Evolutionary conservation across 1,140 invertebrate genomes (phyloP).

Genomic region (Ceratina australensis): DNA sequence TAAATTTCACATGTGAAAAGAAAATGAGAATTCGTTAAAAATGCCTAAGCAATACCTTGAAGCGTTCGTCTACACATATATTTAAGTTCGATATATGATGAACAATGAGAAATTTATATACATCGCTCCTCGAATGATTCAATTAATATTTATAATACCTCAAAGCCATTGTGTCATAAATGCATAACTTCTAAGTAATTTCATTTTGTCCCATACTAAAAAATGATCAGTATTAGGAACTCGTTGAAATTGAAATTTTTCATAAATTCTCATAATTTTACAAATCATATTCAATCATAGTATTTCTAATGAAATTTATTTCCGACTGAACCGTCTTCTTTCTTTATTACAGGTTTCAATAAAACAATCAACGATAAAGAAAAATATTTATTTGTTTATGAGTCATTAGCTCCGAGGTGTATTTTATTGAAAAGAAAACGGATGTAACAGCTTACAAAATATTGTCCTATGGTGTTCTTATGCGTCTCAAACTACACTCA

Average conservation of each 20-base stretch:
- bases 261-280: neutral
- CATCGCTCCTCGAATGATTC: constrained; percentile 19
- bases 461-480: constrained; percentile 17
- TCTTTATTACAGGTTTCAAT: neutral
- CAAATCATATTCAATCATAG: no score
- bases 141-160: constrained; percentile 37
- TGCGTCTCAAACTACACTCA: constrained; percentile 8
- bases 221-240: constrained; percentile 13
- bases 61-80: constrained; percentile 17
- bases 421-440: constrained; percentile 2
- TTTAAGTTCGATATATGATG: constrained; percentile 16
- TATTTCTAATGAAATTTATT: neutral
- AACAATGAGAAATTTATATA: constrained; percentile 43
- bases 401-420: constrained; percentile 27
- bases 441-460: constrained; percentile 6
- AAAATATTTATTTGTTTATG: constrained; percentile 20
- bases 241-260: constrained; percentile 15
- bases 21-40: neutral
- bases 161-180: constrained; percentile 42
- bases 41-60: constrained; percentile 47
- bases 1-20: neutral
- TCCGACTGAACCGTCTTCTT: neutral
- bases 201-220: no score
- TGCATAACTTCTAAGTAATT: neutral
- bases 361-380: neutral